phyloP scores from a whole-genome alignment of 1,140 invertebrate genomes.

The Drosophila sp. region DNA sequence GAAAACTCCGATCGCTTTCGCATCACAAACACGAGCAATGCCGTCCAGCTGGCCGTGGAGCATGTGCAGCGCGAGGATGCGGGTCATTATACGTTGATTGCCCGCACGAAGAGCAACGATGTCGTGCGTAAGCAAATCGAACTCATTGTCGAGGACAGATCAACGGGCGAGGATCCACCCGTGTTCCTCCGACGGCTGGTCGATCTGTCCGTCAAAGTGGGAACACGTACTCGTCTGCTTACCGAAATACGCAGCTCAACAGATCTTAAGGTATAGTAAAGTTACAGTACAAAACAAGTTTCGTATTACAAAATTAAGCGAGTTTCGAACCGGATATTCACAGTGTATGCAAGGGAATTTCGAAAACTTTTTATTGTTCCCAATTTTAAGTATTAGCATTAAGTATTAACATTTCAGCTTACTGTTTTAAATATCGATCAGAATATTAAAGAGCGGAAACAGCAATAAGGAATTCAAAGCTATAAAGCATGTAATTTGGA shows the following conservation, averaged over 20 bases:
- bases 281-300: too few species aligned
- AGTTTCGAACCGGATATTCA: too few species aligned
- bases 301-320: too few species aligned
- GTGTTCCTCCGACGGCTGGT: slow-evolving; percentile 90
- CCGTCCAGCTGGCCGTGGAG: slow-evolving; percentile 83
- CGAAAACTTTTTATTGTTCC: too few species aligned
- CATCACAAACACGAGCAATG: slow-evolving; percentile 84
- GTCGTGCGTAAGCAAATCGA: slow-evolving; percentile 78
- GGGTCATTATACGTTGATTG: slow-evolving; percentile 83
- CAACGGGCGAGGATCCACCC: slow-evolving; percentile 89
- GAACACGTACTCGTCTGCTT: slow-evolving; percentile 91
- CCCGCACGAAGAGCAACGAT: slow-evolving; percentile 77
- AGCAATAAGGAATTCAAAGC: too few species aligned
- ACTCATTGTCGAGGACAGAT: slow-evolving; percentile 84
- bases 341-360: too few species aligned
- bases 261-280: slow-evolving; percentile 88
- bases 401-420: too few species aligned
- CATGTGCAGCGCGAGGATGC: slow-evolving; percentile 84
- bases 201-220: slow-evolving; percentile 93
- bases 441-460: too few species aligned
- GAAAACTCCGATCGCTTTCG: slow-evolving; percentile 83
- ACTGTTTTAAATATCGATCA: too few species aligned
- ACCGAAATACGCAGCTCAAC: slow-evolving; percentile 92
- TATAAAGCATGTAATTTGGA: too few species aligned
- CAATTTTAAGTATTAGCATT: too few species aligned